A percentile compares a stretch with the other conserved stretches of the same genome.
phyloP scores from a whole-genome alignment of 2,113 vertebrate genomes.

The Hypocryptadius cinnamomeus region DNA sequence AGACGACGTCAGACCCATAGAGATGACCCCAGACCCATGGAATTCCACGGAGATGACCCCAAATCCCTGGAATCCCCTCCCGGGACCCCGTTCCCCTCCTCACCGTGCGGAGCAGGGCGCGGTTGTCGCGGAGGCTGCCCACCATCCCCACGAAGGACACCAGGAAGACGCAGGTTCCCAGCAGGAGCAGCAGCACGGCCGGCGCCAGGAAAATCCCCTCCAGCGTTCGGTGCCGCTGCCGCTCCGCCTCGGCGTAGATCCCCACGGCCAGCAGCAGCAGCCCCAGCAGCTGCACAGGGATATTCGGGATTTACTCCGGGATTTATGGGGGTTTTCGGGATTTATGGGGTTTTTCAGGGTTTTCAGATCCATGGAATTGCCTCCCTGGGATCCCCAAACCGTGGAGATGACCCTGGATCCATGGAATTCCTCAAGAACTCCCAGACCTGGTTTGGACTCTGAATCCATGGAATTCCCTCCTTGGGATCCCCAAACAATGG shows the following conservation, averaged over 20 bases:
- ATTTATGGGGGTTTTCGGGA: not conserved
- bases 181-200: not conserved
- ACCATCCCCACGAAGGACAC: not conserved
- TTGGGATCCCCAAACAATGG: too few species aligned
- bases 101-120: not conserved
- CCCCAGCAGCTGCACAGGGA: not conserved
- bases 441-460: too few species aligned
- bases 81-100: accelerated
- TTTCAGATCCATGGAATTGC: not conserved
- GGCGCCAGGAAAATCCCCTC: not conserved
- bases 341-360: not conserved
- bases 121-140: not conserved
- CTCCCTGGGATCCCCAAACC: too few species aligned
- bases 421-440: too few species aligned
- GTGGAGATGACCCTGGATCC: too few species aligned
- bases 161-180: not conserved
- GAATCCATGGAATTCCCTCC: too few species aligned
- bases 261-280: not conserved
- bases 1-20: too few species aligned
- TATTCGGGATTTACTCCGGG: not conserved
- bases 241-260: not conserved
- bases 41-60: accelerated
- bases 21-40: accelerated
- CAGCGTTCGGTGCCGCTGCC: not conserved
- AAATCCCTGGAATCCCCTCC: accelerated